phyloP scores from a whole-genome alignment of 2,888 invertebrate genomes.

The Polyommatus iphigenia region DNA sequence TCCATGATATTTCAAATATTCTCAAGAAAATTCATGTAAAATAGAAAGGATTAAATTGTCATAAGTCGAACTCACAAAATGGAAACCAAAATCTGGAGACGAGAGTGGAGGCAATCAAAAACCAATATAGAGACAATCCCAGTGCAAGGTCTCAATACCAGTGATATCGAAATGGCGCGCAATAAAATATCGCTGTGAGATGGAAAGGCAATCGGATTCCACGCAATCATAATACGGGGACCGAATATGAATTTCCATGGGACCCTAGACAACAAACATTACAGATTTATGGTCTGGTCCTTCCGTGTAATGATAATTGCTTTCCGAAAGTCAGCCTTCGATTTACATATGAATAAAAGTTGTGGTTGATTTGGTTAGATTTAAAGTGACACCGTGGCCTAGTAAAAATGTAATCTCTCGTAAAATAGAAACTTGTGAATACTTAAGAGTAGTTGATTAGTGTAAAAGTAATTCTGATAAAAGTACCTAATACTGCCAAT shows the following conservation, averaged over 20 bases:
- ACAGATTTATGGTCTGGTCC: constrained; percentile 34
- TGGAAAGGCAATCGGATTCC: constrained; percentile 64
- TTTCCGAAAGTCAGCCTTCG: not conserved
- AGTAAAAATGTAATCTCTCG: not conserved
- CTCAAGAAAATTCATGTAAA: not conserved
- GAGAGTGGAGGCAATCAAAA: constrained; percentile 61
- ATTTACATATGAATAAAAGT: not conserved
- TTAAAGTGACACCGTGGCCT: not conserved
- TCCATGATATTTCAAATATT: too few species aligned
- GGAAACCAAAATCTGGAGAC: constrained; percentile 37
- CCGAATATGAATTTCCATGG: constrained; percentile 47
- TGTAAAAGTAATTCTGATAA: not conserved
- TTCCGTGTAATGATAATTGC: constrained; percentile 6
- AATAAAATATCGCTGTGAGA: constrained; percentile 73
- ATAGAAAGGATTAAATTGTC: not conserved
- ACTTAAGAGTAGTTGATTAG: too few species aligned
- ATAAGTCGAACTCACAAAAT: constrained; percentile 10
- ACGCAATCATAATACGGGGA: constrained; percentile 55
- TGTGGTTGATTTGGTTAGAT: not conserved
- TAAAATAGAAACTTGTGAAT: not conserved
- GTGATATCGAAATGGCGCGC: constrained; percentile 67
- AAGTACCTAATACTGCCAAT: not conserved
- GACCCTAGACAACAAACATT: constrained; percentile 44
- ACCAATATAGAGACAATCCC: constrained; percentile 59
- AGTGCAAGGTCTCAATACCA: constrained; percentile 56